A percentile compares a stretch with the other conserved stretches of the same genome.
These are phyloP conservation scores for Sinelater perroti DNA, from an alignment of 2,888 invertebrate genomes.

Conservation along the genomic window DNA sequence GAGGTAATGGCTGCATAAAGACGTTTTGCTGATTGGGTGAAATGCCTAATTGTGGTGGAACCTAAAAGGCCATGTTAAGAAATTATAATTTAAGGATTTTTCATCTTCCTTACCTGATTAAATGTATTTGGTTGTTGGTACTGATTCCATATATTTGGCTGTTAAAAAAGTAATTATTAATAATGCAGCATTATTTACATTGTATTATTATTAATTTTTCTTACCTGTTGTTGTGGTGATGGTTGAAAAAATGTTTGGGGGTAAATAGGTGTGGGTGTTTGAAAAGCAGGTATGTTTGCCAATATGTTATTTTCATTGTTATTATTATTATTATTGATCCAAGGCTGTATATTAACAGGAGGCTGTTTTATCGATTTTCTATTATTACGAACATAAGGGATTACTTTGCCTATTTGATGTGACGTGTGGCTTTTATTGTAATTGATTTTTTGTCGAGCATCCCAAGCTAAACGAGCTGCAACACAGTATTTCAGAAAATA, in stretches of 20 bases:
- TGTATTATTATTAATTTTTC: slow-evolving; percentile 6
- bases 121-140: slow-evolving; percentile 25
- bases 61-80: slow-evolving; percentile 20
- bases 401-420: slow-evolving; percentile 15
- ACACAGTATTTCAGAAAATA: too few relatives aligned
- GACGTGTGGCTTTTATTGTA: slow-evolving; percentile 2
- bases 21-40: slow-evolving; percentile 17
- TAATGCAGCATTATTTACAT: slow-evolving; percentile 12
- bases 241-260: slow-evolving; percentile 23
- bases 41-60: slow-evolving; percentile 27
- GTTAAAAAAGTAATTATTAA: slow-evolving; percentile 14
- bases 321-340: slow-evolving; percentile 31
- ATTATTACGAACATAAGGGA: slow-evolving; percentile 16
- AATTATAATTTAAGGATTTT: background rate
- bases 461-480: slow-evolving; percentile 47
- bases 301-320: background rate
- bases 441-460: slow-evolving; percentile 30
- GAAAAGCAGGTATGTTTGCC: slow-evolving; percentile 22
- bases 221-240: slow-evolving; percentile 27
- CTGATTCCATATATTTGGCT: slow-evolving; percentile 23
- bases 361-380: slow-evolving; percentile 28
- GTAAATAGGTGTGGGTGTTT: slow-evolving; percentile 23
- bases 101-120: slow-evolving; percentile 20
- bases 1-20: slow-evolving; percentile 22
- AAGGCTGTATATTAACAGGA: slow-evolving; percentile 34